Conservation (phyloP, 2,113 vertebrate species). For the Hydrolagus affinis region DNA sequence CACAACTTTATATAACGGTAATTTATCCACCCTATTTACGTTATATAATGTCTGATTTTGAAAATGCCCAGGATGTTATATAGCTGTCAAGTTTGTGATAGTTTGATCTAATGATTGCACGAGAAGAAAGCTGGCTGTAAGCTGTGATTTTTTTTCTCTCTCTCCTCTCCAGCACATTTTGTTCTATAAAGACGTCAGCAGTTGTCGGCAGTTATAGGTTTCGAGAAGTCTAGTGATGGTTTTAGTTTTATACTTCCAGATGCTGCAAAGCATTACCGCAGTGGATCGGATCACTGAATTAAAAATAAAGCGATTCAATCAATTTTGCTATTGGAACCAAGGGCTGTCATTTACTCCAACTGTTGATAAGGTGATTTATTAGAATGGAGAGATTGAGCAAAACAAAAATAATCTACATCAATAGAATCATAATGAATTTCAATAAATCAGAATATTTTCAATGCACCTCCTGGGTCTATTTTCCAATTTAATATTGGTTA, state of each 20-base stretch:
- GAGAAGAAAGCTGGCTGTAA: background rate
- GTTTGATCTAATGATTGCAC: background rate
- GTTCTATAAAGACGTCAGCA: background rate
- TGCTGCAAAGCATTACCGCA: background rate
- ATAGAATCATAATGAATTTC: slow-evolving; percentile 13
- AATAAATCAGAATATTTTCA: slow-evolving; percentile 11
- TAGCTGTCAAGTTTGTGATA: background rate
- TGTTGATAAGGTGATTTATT: background rate
- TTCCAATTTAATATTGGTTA: background rate
- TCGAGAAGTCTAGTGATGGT: background rate
- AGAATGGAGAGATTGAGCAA: background rate
- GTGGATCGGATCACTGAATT: background rate
- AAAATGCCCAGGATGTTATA: no score
- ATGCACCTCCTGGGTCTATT: background rate
- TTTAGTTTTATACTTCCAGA: background rate
- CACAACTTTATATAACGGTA: no score
- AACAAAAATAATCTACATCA: background rate
- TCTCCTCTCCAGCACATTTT: background rate
- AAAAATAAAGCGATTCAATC: slow-evolving; percentile 5
- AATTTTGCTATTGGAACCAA: background rate
- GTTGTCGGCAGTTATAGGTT: background rate
- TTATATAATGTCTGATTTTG: no score
- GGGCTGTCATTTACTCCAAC: background rate
- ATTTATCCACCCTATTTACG: no score
- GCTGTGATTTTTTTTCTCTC: no score